phyloP scores from a whole-genome alignment of 2,888 invertebrate species.

The Boloria selene region DNA sequence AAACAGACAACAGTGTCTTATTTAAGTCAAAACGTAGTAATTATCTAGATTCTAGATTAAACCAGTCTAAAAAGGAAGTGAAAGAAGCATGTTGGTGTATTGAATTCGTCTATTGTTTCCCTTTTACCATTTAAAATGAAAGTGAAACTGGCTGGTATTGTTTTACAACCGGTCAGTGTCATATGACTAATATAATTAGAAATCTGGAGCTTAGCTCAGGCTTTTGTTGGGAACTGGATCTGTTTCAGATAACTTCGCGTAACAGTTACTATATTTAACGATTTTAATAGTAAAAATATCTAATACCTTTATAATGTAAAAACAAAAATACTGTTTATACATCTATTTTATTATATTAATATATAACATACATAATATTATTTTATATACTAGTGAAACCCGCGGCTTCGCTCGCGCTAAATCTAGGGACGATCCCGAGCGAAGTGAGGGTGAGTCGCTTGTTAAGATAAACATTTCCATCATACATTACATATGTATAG shows the following conservation, averaged over 20 bases:
- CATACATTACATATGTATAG: too few species aligned
- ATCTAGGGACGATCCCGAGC: too few species aligned
- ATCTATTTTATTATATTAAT: too few species aligned
- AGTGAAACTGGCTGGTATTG: conserved; percentile 39
- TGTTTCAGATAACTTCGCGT: background rate
- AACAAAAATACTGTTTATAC: too few species aligned
- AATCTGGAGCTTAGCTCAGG: conserved; percentile 9
- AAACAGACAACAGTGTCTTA: too few species aligned
- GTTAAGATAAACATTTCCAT: too few species aligned
- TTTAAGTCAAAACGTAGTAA: background rate
- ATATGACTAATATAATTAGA: conserved; percentile 29
- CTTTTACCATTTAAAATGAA: conserved; percentile 36
- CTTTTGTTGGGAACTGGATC: background rate
- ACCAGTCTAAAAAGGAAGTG: conserved; percentile 5
- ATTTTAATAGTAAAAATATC: too few species aligned
- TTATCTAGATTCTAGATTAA: background rate
- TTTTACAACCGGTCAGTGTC: conserved; percentile 34
- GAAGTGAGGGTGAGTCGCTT: too few species aligned
- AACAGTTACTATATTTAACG: background rate
- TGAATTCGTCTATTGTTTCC: conserved; percentile 30
- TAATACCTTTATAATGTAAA: too few species aligned
- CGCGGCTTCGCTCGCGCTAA: too few species aligned
- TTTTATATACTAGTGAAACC: too few species aligned
- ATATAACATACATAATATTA: too few species aligned
- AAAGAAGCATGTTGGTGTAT: conserved; percentile 5